Conservation (phyloP, 1,140 invertebrate species). For the Macrocentrus cingulum region DNA sequence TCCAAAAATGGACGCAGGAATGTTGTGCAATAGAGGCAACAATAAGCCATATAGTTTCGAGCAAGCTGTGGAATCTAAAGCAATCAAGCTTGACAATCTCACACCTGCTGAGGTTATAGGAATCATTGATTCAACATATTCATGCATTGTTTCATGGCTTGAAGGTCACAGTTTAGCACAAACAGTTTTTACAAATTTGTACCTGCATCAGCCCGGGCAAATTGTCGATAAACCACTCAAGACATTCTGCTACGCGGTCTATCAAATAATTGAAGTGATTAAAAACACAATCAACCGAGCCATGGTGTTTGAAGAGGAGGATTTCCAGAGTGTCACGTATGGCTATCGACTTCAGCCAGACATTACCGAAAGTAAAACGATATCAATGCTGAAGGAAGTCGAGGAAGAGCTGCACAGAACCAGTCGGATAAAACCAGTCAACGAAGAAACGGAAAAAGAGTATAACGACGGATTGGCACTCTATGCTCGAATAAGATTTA, state of each 20-base stretch:
- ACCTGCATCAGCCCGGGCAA: conserved; percentile 85
- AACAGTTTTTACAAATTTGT: conserved; percentile 96
- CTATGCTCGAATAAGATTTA: conserved; percentile 81
- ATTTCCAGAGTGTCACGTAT: conserved; percentile 92
- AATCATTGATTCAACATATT: conserved; percentile 90
- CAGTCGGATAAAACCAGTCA: conserved; percentile 63
- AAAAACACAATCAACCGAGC: conserved; percentile 86
- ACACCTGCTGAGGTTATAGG: conserved; percentile 75
- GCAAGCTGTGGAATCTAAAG: conserved; percentile 77
- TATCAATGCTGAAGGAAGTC: conserved; percentile 83
- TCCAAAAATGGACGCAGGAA: conserved; percentile 99
- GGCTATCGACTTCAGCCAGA: conserved; percentile 86
- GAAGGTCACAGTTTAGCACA: conserved; percentile 95
- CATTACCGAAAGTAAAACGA: conserved; percentile 79
- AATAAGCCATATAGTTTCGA: conserved; percentile 86
- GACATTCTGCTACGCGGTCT: conserved; percentile 83
- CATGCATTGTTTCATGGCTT: conserved; percentile 92
- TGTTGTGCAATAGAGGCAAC: conserved; percentile 88
- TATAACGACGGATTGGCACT: conserved; percentile 68
- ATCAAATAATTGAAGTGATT: conserved; percentile 90
- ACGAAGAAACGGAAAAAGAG: conserved; percentile 52
- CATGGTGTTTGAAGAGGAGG: conserved; percentile 91
- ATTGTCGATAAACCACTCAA: conserved; percentile 83
- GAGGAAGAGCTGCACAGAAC: conserved; percentile 87
- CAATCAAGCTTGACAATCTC: conserved; percentile 79